Evolutionary conservation across 2,888 invertebrate species (phyloP).

Genomic region (Polia nebulosa): DNA sequence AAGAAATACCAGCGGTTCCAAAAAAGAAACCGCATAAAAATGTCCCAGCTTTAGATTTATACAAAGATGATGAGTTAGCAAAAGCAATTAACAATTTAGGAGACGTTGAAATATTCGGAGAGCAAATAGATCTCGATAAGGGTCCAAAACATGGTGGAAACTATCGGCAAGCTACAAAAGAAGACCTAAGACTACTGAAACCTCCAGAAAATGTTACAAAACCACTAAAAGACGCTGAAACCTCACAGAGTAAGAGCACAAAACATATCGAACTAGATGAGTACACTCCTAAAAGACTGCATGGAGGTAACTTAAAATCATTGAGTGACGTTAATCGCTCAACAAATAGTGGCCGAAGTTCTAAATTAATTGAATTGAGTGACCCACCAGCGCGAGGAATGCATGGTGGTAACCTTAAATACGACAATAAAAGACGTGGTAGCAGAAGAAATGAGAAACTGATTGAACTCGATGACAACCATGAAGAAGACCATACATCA

Average conservation of each 20-base stretch:
- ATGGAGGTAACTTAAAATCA: conserved; percentile 74
- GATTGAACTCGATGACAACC: conserved; percentile 78
- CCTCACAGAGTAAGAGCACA: conserved; percentile 79
- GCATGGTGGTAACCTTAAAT: conserved; percentile 80
- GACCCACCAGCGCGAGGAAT: conserved; percentile 64
- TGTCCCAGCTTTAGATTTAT: conserved; percentile 79
- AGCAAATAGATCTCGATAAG: conserved; percentile 77
- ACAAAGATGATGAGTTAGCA: conserved; percentile 85
- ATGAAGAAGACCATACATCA: conserved; percentile 67
- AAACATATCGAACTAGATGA: conserved; percentile 74
- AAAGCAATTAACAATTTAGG: conserved; percentile 85
- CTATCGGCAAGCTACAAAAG: conserved; percentile 78
- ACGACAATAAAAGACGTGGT: conserved; percentile 63
- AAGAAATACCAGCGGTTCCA: conserved; percentile 76
- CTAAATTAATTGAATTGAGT: conserved; percentile 75
- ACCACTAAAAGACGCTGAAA: conserved; percentile 72
- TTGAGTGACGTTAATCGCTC: conserved; percentile 64
- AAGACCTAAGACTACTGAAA: conserved; percentile 51
- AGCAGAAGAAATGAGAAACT: conserved; percentile 76
- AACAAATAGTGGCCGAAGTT: conserved; percentile 70
- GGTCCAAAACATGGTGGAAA: conserved; percentile 88
- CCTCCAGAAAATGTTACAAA: conserved; percentile 45
- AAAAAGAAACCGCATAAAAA: conserved; percentile 76
- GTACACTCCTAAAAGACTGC: conserved; percentile 64
- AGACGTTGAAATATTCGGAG: conserved; percentile 86